Conservation (phyloP, 2,888 invertebrate genomes). For the Acleris holmiana region DNA sequence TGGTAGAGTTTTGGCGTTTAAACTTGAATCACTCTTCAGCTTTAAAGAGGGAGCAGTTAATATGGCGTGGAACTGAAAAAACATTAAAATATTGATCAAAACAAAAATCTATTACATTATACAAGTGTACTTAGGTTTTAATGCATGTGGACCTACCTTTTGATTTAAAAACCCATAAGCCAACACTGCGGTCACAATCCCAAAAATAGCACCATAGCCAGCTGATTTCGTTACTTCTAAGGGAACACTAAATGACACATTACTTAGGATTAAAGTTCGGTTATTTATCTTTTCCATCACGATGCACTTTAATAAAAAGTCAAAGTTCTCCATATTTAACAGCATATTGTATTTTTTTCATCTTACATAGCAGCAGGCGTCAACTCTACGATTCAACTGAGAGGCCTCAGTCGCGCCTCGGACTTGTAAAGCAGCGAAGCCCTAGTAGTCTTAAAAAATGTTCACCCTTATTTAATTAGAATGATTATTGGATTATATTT, state of each 20-base stretch:
- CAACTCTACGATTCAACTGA: conserved; percentile 21
- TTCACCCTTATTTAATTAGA: conserved; percentile 33
- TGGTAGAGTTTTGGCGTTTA: conserved; percentile 40
- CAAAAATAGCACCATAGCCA: conserved; percentile 49
- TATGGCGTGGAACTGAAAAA: conserved; percentile 44
- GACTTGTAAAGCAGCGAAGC: conserved; percentile 37
- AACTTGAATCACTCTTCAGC: conserved; percentile 29
- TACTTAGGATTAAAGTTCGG: conserved; percentile 19
- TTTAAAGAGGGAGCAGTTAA: conserved; percentile 37
- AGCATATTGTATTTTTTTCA: neutral
- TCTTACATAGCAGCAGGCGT: neutral
- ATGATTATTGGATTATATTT: conserved; percentile 22
- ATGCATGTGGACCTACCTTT: conserved; percentile 39
- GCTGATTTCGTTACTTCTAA: conserved; percentile 39
- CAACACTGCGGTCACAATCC: conserved; percentile 48
- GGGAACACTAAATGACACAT: conserved; percentile 23
- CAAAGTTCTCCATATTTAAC: conserved; percentile 42
- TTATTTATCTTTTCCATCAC: conserved; percentile 31
- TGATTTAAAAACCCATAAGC: conserved; percentile 43
- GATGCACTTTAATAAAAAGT: conserved; percentile 44
- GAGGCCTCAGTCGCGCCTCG: conserved; percentile 6
- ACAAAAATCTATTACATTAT: neutral
- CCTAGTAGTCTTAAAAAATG: conserved; percentile 36
- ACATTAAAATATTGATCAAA: conserved; percentile 6
- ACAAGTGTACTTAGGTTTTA: neutral